Evolutionary conservation across 2,113 vertebrate genomes (phyloP), one percentile per base, ranked within the genome.

Genomic region (Leptobrachium ailaonicum): DNA sequence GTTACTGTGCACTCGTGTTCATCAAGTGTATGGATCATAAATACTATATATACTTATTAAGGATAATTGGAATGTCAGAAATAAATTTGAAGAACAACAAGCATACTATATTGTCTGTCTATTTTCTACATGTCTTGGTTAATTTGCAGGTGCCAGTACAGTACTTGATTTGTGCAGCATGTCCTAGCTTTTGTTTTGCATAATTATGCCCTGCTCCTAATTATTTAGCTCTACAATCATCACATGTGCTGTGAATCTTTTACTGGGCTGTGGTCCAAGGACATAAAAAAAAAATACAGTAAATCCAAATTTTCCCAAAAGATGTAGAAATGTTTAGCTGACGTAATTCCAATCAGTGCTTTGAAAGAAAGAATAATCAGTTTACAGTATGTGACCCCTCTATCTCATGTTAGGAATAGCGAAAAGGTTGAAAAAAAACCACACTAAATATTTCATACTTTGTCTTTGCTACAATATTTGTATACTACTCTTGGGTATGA

Each of bases 251-350:
- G 75, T 76, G 75, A 76, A 76, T 76, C 64, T 76, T 75, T 76
- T 76, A 76, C 75, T 41, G 75, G 75, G 75, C 66, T 68, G 66
- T 41, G 54, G 60, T 77, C 75, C 75, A 77, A 64, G 43, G 14
- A 42, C 43, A 77, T 10, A 56, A 77, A 44, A 70, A 77, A 20
- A 41, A 77, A 53, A 77, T 77, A 14, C 10, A 4, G 13, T 60
- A 69, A 69, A 77, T 77, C 75, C 66, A 56, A 77, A 69, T 77
- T 70, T 77, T 60, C 75, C 50, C 75, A 69, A 53, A 77, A 69
- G 75, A 77, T 66, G 68, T 56, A 77, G 66, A 44, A 56, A 77
- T 60, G 56, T 8, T 60, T 60, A 12, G 13, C 11, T 13, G 56
- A 60, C 4, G 13, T 4, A 60, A 60, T 60, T 13, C 47, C 47